Percentiles rank a stretch among this genome's conserved stretches.
Evolutionary conservation across 2,888 invertebrate species (phyloP).

Genomic region (Leptinotarsa haldemani): DNA sequence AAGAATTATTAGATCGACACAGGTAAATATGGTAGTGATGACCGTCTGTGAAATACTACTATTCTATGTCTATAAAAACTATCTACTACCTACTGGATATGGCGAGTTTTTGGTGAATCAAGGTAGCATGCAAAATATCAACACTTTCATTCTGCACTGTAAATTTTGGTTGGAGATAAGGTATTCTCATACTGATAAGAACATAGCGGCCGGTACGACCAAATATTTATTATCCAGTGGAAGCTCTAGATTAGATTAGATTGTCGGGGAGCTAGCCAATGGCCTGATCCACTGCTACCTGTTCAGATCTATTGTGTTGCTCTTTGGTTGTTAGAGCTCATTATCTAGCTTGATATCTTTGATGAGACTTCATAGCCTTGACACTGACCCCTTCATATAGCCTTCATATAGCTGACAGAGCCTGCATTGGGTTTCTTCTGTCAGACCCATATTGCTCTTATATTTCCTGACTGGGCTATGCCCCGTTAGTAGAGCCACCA

Average conservation of each 20-base stretch:
- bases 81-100: constrained; percentile 9
- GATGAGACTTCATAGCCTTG: no score
- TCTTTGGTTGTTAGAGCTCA: no score
- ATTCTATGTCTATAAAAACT: background rate
- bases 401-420: no score
- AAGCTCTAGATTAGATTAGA: background rate
- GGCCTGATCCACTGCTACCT: background rate
- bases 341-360: no score
- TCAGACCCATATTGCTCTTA: no score
- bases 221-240: background rate
- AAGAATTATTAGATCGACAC: constrained; percentile 26
- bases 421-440: no score
- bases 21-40: background rate
- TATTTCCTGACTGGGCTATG: no score
- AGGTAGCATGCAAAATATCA: background rate
- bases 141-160: background rate
- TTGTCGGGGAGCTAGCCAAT: background rate
- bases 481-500: no score
- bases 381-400: no score
- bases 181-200: background rate
- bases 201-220: background rate
- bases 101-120: background rate
- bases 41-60: background rate
- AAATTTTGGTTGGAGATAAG: background rate
- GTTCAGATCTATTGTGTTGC: no score